Conservation (phyloP, 1,140 invertebrate genomes). For the Phymorhynchus buccinoides region DNA sequence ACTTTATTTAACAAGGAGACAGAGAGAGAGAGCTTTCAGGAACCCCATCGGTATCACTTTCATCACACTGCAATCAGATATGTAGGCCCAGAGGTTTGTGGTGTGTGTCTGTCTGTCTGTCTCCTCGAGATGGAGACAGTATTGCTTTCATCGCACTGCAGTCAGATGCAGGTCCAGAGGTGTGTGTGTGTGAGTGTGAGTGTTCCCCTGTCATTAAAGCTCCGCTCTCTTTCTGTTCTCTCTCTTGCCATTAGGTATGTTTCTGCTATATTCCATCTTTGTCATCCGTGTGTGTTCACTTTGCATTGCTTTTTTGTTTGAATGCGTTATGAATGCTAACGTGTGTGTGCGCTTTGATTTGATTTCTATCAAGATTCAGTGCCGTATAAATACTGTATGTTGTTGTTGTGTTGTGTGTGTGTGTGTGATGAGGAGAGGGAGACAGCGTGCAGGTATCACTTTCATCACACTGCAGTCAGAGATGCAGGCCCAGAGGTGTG, state of each 20-base stretch:
- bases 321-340: too few species aligned
- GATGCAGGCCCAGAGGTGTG: slow-evolving; percentile 79
- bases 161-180: neutral
- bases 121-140: too few species aligned
- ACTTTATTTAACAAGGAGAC: too few species aligned
- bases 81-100: slow-evolving; percentile 70
- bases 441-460: slow-evolving; percentile 87
- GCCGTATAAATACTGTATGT: too few species aligned
- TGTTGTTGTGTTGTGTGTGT: too few species aligned
- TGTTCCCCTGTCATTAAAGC: neutral
- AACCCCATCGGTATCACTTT: slow-evolving; percentile 92
- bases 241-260: too few species aligned
- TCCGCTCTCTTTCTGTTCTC: too few species aligned
- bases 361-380: too few species aligned
- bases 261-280: too few species aligned
- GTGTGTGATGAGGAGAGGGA: slow-evolving; percentile 85
- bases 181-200: neutral
- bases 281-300: too few species aligned
- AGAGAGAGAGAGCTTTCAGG: slow-evolving; percentile 78
- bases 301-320: too few species aligned
- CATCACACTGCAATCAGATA: slow-evolving; percentile 78
- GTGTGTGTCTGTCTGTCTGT: slow-evolving; percentile 6
- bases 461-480: slow-evolving; percentile 90
- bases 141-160: neutral
- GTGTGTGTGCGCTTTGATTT: too few species aligned